These are phyloP conservation scores for Aspidapion aeneum DNA, from an alignment of 2,888 invertebrate species.

Conservation along the genomic window DNA sequence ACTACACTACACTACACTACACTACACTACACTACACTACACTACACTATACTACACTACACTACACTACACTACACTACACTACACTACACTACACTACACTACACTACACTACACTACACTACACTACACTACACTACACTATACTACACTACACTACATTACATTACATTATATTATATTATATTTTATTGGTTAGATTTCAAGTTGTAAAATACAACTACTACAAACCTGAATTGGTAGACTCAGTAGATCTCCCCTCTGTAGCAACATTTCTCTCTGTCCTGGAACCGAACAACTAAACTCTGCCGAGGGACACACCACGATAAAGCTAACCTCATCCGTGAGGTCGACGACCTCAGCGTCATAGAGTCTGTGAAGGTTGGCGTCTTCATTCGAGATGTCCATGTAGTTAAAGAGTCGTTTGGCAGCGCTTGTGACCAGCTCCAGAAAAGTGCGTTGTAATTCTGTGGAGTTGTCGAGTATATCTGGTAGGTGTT, in stretches of 20 bases:
- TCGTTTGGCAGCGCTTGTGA: constrained; percentile 69
- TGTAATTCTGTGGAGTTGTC: constrained; percentile 70
- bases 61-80: too few relatives aligned
- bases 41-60: too few relatives aligned
- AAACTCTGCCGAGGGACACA: constrained; percentile 88
- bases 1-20: too few relatives aligned
- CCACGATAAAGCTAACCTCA: constrained; percentile 88
- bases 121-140: too few relatives aligned
- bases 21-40: too few relatives aligned
- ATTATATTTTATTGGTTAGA: too few relatives aligned
- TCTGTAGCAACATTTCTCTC: constrained; percentile 77
- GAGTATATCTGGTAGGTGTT: constrained; percentile 50
- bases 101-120: too few relatives aligned
- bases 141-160: too few relatives aligned
- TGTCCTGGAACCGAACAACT: constrained; percentile 90
- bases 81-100: too few relatives aligned
- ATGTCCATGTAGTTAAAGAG: constrained; percentile 81
- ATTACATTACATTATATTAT: too few relatives aligned
- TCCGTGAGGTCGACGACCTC: constrained; percentile 91
- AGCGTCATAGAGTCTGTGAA: constrained; percentile 84
- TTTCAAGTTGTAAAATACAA: too few relatives aligned
- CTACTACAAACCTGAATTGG: constrained; percentile 73
- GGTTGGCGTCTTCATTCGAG: constrained; percentile 61
- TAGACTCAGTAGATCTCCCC: constrained; percentile 81
- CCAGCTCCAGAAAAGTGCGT: constrained; percentile 73